These are phyloP conservation scores for Ceratitis capitata DNA, from an alignment of 1,140 invertebrate genomes.

Conservation along the genomic window DNA sequence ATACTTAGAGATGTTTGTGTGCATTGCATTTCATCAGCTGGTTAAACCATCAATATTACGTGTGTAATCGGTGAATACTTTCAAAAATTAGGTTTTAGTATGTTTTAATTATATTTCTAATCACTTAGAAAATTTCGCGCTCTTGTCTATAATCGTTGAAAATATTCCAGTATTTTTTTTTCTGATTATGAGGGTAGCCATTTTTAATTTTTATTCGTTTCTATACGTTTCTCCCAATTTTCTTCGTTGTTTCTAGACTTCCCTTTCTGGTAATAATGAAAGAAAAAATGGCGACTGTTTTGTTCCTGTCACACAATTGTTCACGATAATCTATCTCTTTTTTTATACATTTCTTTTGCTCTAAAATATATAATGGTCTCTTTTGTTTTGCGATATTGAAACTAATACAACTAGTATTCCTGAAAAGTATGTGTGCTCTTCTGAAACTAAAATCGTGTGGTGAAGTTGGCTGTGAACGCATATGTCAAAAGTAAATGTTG, in stretches of 20 bases:
- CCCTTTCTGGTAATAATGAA: not conserved
- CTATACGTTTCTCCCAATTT: not conserved
- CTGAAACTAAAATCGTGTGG: not conserved
- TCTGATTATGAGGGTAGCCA: not conserved
- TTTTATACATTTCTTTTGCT: not conserved
- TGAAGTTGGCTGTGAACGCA: slow-evolving; percentile 11
- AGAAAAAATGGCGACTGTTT: slow-evolving; percentile 14
- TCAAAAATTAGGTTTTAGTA: too few species aligned
- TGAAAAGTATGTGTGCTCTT: not conserved
- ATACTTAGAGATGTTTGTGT: not conserved
- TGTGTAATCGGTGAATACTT: too few species aligned
- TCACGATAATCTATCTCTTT: not conserved
- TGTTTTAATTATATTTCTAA: too few species aligned
- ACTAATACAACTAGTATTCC: not conserved
- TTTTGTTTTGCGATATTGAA: not conserved
- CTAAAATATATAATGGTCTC: not conserved
- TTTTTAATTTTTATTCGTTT: slow-evolving; percentile 24
- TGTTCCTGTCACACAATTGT: not conserved
- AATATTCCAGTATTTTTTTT: not conserved
- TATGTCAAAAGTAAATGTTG: not conserved
- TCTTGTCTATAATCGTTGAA: not conserved
- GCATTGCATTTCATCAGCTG: not conserved
- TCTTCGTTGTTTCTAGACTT: not conserved
- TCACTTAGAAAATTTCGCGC: not conserved
- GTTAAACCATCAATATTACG: too few species aligned